Base-by-base conservation (phyloP, 2,797 vertebrate genomes). In the Gadopsis bispinosus region DNA sequence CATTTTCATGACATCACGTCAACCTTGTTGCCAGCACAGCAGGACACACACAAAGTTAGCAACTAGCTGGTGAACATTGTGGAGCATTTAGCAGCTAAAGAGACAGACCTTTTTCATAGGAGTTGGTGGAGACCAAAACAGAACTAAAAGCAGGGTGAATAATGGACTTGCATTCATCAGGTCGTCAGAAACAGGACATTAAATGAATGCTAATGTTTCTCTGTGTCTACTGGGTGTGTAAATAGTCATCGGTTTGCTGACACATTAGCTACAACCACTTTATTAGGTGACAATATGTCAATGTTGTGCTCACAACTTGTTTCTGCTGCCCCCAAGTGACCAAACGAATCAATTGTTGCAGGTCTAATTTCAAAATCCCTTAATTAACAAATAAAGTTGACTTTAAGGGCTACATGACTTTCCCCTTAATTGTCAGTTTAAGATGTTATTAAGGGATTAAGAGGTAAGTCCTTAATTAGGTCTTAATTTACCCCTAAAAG, bases 381-480 rank as follows among this genome's bases (percentile, higher is more conserved):
- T 50, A 35, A 48, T 69, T 51, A 58, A 14, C 17, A 73, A 47
- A 72, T 53, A 33, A 53, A 51, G 11, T 29, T 50, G n/a, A 72
- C 35, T n/a, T 33, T 14, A 50, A 63, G 7, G 41, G 4, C 19
- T 58, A 33, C 10, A 37, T 35, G 17, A 6, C 35, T 56, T 29
- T 69, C 6, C n/a, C 33, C 35, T 45, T 73, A 6, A 47, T 26
- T n/a, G 29, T 31, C 7, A 9, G 7, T 50, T 50, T 56, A 53
- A 45, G 4, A 2, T 58, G 51, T 82, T n/a, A 43, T 74, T 66
- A 65, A 5, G 1, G 33, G 48, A 50, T 69, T 69, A 69, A 29
- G 59, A 48, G 14, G 53, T 10, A 10, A 35, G 20, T 61, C 56
- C 7, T 39, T 60, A 26, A 78, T 63, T 29, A 35, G 37, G 3